Percentiles rank a stretch among this genome's conserved stretches.
Evolutionary conservation across 1,140 invertebrate species (phyloP).

Genomic region (Hyphantria cunea): DNA sequence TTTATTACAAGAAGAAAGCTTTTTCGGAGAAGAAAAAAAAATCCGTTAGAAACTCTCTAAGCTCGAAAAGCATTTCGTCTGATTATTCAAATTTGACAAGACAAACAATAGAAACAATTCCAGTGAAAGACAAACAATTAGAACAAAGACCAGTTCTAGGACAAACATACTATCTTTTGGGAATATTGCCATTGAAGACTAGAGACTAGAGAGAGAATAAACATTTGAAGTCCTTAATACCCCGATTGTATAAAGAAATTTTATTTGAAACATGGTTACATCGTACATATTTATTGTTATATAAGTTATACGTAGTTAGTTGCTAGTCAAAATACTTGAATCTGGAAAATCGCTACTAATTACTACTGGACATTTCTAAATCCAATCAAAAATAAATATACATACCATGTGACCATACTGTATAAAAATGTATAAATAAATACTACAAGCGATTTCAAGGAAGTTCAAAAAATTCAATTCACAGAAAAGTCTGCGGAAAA

Average conservation of each 20-base stretch:
- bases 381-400: too few species aligned
- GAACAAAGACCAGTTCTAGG: constrained; percentile 32
- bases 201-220: too few species aligned
- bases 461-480: background rate
- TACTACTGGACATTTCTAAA: too few species aligned
- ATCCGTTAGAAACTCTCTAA: constrained; percentile 9
- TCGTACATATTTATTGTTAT: constrained; percentile 19
- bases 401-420: too few species aligned
- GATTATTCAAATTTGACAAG: constrained; percentile 33
- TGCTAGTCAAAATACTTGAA: too few species aligned
- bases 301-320: constrained; percentile 21
- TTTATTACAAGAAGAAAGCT: too few species aligned
- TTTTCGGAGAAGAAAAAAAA: constrained; percentile 20
- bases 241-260: background rate
- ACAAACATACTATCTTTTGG: constrained; percentile 32
- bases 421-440: too few species aligned
- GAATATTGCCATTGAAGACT: constrained; percentile 17
- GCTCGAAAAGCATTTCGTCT: constrained; percentile 10
- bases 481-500: background rate
- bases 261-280: constrained; percentile 4
- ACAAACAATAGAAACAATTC: constrained; percentile 47
- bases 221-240: constrained; percentile 9
- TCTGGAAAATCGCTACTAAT: too few species aligned
- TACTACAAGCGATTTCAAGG: background rate
- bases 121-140: constrained; percentile 53